A percentile compares a stretch with the other conserved stretches of the same genome.
phyloP scores from a whole-genome alignment of 2,888 invertebrate genomes.

The Trichopoda pennipes region DNA sequence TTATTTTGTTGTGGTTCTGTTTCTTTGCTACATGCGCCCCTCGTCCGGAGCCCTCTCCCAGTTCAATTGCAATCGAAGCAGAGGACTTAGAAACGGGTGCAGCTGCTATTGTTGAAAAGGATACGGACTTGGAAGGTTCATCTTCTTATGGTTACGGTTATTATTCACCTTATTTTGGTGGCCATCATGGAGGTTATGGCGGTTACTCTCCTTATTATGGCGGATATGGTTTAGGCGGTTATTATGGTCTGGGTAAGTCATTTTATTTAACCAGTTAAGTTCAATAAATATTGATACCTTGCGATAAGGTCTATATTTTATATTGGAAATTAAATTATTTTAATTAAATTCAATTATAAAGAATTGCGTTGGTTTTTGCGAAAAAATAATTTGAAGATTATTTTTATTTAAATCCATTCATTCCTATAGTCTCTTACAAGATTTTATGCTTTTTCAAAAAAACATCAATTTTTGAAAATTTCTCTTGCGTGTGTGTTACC shows the following conservation, averaged over 20 bases:
- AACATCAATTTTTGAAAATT: too few species aligned
- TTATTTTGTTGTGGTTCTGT: slow-evolving; percentile 57
- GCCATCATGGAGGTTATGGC: slow-evolving; percentile 72
- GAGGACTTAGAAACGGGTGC: slow-evolving; percentile 73
- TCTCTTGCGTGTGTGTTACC: too few species aligned
- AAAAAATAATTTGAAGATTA: too few species aligned
- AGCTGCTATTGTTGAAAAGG: slow-evolving; percentile 70
- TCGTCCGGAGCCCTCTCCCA: slow-evolving; percentile 67
- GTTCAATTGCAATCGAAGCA: slow-evolving; percentile 58
- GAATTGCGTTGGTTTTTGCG: too few species aligned
- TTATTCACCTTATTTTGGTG: slow-evolving; percentile 76
- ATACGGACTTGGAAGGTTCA: slow-evolving; percentile 75
- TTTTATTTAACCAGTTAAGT: slow-evolving; percentile 27
- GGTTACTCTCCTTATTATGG: slow-evolving; percentile 71
- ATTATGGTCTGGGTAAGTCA: slow-evolving; percentile 74
- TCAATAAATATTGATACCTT: too few species aligned
- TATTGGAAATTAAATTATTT: too few species aligned
- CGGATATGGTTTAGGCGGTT: slow-evolving; percentile 71
- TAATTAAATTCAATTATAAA: too few species aligned
- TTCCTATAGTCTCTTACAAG: too few species aligned
- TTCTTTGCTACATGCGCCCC: slow-evolving; percentile 70
- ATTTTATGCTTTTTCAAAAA: too few species aligned
- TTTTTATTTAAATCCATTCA: too few species aligned
- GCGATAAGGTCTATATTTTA: too few species aligned
- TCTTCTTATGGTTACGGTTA: slow-evolving; percentile 78